Evolutionary conservation across 2,797 vertebrate species (phyloP).

Genomic region (Aldrovandia affinis): DNA sequence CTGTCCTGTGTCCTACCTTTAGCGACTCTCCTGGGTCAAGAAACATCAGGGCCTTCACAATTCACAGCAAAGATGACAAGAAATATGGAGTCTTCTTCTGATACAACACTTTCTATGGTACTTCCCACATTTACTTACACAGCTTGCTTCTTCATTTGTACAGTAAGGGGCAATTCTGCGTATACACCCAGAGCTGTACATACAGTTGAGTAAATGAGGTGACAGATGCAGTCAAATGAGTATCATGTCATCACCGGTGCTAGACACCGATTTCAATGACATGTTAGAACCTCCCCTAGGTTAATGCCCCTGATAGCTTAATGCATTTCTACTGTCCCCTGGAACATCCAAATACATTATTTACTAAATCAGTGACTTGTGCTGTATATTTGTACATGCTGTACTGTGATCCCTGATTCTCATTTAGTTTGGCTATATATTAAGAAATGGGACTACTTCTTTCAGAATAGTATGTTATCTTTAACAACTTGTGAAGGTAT

Average conservation of each 20-base stretch:
- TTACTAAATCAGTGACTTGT: background rate
- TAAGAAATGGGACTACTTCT: background rate
- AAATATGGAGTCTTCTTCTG: slow-evolving; percentile 12
- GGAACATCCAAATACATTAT: background rate
- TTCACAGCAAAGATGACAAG: slow-evolving; percentile 33
- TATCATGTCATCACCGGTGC: background rate
- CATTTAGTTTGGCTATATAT: slow-evolving; percentile 5
- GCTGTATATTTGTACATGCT: background rate
- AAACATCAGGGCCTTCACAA: slow-evolving; percentile 14
- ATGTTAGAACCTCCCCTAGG: background rate
- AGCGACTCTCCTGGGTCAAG: slow-evolving; percentile 48
- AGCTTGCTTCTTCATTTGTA: background rate
- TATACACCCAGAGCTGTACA: background rate
- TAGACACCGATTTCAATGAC: background rate
- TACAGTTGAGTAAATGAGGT: background rate
- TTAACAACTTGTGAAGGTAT: background rate
- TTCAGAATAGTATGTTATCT: background rate
- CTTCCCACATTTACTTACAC: background rate
- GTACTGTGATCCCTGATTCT: background rate
- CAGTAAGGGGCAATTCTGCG: background rate
- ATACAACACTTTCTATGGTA: background rate
- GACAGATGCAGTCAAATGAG: background rate
- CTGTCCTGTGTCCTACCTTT: background rate
- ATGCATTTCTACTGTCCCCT: background rate
- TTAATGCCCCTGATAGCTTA: background rate